Base-by-base conservation (phyloP, 2,888 invertebrate species). In the Therioaphis trifolii region DNA sequence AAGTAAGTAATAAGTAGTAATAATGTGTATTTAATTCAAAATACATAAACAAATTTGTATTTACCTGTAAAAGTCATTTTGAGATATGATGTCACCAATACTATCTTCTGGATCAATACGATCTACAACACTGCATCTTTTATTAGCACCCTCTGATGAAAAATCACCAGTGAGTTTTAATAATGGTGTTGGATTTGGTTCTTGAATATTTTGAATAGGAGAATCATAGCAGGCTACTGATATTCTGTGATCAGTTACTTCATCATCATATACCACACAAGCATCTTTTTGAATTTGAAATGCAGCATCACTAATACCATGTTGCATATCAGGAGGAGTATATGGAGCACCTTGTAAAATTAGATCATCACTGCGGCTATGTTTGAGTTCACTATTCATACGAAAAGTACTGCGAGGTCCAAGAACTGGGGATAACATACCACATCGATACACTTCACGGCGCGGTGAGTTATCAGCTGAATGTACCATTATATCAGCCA, bases 31-130 rank as follows among this genome's bases (percentile, higher is more conserved):
- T 21, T 35, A 55, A 72, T 35, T 0, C 24, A 55, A 74, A 35
- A 35, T 27, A 24, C 27, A 4, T 24, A 15, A 66, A 46, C 4
- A 12, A 15, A 29, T 24, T n/a, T 40, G 49, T 74, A 87, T 87
- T 86, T 87, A 92, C 92, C 91, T 90, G 88, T 92, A 92, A 87
- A 92, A 90, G 88, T 92, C 92, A 87, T 92, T 92, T 87, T 91
- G 92, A 12, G 91, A 91, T 85, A 92, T 91, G 87, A 92, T 92
- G 87, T 92, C 92, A 79, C 91, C 89, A 85, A 92, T 91, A 86
- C 91, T 91, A 86, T 92, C 91, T 87, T 92, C 91, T n/a, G 92
- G 92, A 87, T 92, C 91, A 77, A 92, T 89, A 85, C 90, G 88
- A 87, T 91, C 91, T 86, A 90, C 89, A 12, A 90, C 89, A 84